phyloP scores from a whole-genome alignment of 2,888 invertebrate genomes.

The Philereme vetulata region DNA sequence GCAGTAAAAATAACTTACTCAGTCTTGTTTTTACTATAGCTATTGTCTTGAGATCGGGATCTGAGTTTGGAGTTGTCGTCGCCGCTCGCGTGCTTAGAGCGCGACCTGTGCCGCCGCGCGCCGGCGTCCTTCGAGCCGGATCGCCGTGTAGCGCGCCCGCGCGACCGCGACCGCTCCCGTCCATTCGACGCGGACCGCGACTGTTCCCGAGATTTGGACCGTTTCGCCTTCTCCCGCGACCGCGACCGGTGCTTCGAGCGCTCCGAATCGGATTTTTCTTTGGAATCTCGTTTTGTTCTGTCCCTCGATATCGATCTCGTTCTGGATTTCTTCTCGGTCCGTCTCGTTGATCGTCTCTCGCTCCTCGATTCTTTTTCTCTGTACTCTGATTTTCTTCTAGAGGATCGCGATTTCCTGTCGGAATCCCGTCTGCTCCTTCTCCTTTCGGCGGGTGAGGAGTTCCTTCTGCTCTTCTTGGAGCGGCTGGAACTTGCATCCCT shows the following conservation, averaged over 20 bases:
- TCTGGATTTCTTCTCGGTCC: constrained; percentile 57
- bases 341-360: constrained; percentile 58
- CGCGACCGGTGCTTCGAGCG: constrained; percentile 58
- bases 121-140: constrained; percentile 47
- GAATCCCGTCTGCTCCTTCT: constrained; percentile 55
- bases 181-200: constrained; percentile 42
- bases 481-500: constrained; percentile 50
- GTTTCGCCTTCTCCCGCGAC: constrained; percentile 59
- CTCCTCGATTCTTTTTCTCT: constrained; percentile 56
- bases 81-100: constrained; percentile 52
- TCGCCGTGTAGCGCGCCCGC: constrained; percentile 48
- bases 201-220: constrained; percentile 55
- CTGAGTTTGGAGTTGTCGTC: constrained; percentile 64
- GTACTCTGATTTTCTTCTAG: constrained; percentile 59
- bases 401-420: constrained; percentile 64
- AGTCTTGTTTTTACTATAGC: constrained; percentile 64
- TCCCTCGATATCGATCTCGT: constrained; percentile 60
- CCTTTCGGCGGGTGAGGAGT: constrained; percentile 43
- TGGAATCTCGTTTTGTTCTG: constrained; percentile 51
- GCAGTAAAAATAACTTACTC: constrained; percentile 70
- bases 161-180: constrained; percentile 39
- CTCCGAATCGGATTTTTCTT: constrained; percentile 63
- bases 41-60: constrained; percentile 71
- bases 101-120: constrained; percentile 43
- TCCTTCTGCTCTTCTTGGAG: constrained; percentile 59